Evolutionary conservation across 92 coral and sea anemone species (phyloP).

Genomic region (Siderastrea radians): DNA sequence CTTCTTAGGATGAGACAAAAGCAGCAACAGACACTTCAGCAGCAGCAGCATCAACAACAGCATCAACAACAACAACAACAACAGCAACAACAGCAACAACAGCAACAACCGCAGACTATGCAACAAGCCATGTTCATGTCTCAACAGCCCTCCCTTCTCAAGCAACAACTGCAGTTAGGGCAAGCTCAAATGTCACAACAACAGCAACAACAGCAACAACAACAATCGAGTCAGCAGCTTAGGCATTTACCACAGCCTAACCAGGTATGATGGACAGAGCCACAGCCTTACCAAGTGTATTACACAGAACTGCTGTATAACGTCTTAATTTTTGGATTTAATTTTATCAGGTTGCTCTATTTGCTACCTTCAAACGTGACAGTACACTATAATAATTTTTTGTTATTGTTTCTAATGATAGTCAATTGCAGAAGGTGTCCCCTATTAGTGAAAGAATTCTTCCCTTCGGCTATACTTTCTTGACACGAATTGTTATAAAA

Average conservation of each 20-base stretch:
- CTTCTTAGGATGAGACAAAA: constrained; percentile 2
- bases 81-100: constrained; percentile 81
- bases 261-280: constrained; percentile 6
- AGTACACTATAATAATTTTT: no score
- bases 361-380: no score
- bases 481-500: no score
- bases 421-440: no score
- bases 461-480: no score
- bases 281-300: no score
- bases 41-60: constrained; percentile 60
- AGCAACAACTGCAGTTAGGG: constrained; percentile 60
- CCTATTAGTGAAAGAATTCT: no score
- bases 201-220: constrained; percentile 83
- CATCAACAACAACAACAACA: constrained; percentile 76
- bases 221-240: constrained; percentile 77
- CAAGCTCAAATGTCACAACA: constrained; percentile 67
- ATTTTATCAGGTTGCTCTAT: no score
- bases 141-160: constrained; percentile 39
- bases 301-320: no score
- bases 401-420: no score
- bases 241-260: constrained; percentile 71
- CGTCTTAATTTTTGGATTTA: no score
- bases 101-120: constrained; percentile 73
- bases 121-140: constrained; percentile 61
- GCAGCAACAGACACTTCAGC: constrained; percentile 59